These are phyloP conservation scores for Eupleurogrammus muticus DNA, from an alignment of 2,797 vertebrate genomes.

Conservation along the genomic window DNA sequence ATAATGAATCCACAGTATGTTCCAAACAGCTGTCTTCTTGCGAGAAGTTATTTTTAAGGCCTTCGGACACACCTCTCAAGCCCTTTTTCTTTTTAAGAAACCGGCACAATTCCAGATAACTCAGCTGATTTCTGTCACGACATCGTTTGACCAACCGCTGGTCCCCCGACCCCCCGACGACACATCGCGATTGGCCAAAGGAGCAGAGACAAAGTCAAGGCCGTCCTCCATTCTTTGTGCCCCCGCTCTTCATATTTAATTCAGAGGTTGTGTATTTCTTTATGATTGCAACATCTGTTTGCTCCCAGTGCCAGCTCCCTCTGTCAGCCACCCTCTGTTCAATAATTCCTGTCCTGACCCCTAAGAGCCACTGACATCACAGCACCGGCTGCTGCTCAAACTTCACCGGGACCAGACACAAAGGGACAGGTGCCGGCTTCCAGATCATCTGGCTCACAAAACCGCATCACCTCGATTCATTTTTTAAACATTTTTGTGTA, in stretches of 20 bases:
- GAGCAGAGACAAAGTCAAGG: constrained; percentile 37
- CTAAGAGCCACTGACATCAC: constrained; percentile 76
- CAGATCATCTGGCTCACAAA: constrained; percentile 48
- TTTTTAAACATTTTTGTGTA: not conserved
- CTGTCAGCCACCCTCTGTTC: constrained; percentile 84
- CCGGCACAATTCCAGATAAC: constrained; percentile 49
- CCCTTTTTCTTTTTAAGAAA: constrained; percentile 37
- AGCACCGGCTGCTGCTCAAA: constrained; percentile 72
- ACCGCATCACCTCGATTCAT: constrained; percentile 23
- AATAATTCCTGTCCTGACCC: constrained; percentile 84
- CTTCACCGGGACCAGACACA: constrained; percentile 75
- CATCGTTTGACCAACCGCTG: constrained; percentile 38
- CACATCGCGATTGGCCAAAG: constrained; percentile 34
- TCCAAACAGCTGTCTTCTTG: constrained; percentile 83
- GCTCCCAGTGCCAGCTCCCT: constrained; percentile 80
- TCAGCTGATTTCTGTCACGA: constrained; percentile 42
- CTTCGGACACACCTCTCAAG: constrained; percentile 46
- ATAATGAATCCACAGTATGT: constrained; percentile 88
- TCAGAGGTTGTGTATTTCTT: constrained; percentile 84
- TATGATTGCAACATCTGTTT: constrained; percentile 88
- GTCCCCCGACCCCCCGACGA: not conserved
- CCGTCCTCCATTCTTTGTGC: constrained; percentile 51
- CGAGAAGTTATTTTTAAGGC: constrained; percentile 54
- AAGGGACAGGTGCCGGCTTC: constrained; percentile 68
- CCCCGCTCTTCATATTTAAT: constrained; percentile 83